These are phyloP conservation scores for Scrobipalpa atriplicella DNA, from an alignment of 2,888 invertebrate species.

Conservation along the genomic window DNA sequence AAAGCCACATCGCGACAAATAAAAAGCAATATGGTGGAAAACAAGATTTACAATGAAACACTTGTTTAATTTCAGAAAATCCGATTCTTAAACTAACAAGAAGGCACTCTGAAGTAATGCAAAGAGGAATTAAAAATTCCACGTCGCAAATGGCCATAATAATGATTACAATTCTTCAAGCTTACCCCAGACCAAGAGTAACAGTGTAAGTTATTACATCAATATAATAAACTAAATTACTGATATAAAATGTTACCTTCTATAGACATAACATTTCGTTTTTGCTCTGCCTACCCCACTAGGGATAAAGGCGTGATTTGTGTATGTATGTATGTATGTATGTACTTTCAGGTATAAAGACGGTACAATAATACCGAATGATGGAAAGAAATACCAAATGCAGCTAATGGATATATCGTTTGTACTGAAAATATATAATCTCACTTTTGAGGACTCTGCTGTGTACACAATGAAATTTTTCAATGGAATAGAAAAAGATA, in stretches of 20 bases:
- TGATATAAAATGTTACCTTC: too few species aligned
- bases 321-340: too few species aligned
- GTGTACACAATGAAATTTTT: conserved; percentile 59
- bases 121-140: neutral
- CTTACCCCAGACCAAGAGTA: conserved; percentile 50
- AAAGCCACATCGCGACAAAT: too few species aligned
- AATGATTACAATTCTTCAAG: conserved; percentile 20
- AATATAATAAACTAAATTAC: too few species aligned
- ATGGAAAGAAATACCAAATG: neutral
- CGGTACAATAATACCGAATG: neutral
- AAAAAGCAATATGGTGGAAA: too few species aligned
- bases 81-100: neutral
- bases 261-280: too few species aligned
- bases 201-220: conserved; percentile 51
- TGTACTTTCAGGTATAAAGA: neutral
- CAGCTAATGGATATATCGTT: neutral
- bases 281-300: too few species aligned
- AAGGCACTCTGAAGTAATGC: neutral
- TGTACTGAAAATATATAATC: conserved; percentile 5
- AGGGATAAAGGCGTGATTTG: too few species aligned
- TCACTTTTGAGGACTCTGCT: conserved; percentile 51
- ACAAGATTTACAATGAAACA: neutral
- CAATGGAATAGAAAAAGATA: conserved; percentile 45
- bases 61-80: neutral
- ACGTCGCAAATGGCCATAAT: conserved; percentile 20